Base-by-base conservation (phyloP, 2,888 invertebrate genomes). In the Phyto melanocephala region DNA sequence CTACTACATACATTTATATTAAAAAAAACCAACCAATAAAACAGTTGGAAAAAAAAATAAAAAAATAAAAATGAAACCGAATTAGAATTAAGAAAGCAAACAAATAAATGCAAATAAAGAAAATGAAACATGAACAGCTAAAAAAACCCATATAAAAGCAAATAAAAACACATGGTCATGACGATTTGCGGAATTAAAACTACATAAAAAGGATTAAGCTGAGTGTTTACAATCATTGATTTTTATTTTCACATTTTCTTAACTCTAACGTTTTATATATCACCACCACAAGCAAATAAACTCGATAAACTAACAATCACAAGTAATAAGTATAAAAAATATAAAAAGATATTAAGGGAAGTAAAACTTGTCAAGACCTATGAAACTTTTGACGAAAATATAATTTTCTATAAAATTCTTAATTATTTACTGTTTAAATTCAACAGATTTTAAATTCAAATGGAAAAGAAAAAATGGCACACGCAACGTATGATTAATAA, bases 111-210 rank as follows among this genome's bases (percentile, higher is more conserved):
- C 28, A 54, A 54, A 37, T 15, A 17, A 5, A 42, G 45, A 62
- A 74, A 79, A 52, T 62, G 47, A 10, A 42, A 28, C n/a, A n/a
- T n/a, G n/a, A n/a, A n/a, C 10, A 52, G 24, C 52, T 35, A 20
- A 37, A 56, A 65, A 74, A 81, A 80, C 6, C 79, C 79, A 70
- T 67, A 71, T 60, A 71, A 82, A 67, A 72, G 62, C 75, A 72
- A 76, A 82, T 79, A 76, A 67, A 79, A 76, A 70, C 70, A 75
- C 75, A 78, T 52, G 68, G 62, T 82, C 75, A 71, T 76, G 65
- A 76, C 75, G 79, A 79, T 82, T 82, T 76, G 75, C 35, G 54
- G 79, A 82, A 82, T 82, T 82, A 82, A 82, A 82, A 79, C 70
- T 62, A 67, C 75, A 79, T 79, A 76, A 79, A 81, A 78, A 67